Evolutionary conservation across 2,888 invertebrate species (phyloP), one percentile per base, ranked within the genome.

Genomic region (Heliothis peltigera): DNA sequence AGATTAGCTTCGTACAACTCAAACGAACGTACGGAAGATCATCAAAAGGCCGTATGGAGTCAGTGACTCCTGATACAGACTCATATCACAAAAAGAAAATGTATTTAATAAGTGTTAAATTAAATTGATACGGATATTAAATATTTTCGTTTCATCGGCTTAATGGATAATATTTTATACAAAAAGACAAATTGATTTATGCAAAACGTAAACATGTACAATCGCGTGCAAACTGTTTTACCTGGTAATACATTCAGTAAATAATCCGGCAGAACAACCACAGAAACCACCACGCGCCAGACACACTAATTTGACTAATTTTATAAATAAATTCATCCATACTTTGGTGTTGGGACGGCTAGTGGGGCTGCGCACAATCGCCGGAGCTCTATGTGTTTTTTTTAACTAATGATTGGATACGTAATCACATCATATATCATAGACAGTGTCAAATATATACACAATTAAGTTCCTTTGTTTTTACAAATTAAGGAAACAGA

Each of bases 181-280:
- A 46, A 51, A 57, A 70, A 57, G 18, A 54, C 39, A 22, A n/a
- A 18, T 53, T 62, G 55, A 77, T 80, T 80, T 64, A 80, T 60
- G 53, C 55, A 25, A 65, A 54, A 57, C 57, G 39, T 52, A 65
- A 70, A 70, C 53, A 58, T 3, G 74, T 80, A 77, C 66, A 58
- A 18, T 6, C 46, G 25, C 15, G 25, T 6, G 15, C 77, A 72
- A 46, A 53, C 46, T 5, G 2, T 8, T 15, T 35, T 35, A 35
- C 15, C 4, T 12, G 15, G 5, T 15, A 15, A 15, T 35, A 35
- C 4, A 28, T 28, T 15, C 12, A 35, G 1, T 3, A 35, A 15
- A 8, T 35, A 35, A 4, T 35, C 15, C 4, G 35, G 4, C 32
- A 25, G 5, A 25, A 25, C 8, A 25, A 25, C n/a, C n/a, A n/a